Evolutionary conservation across 2,888 invertebrate species (phyloP).

Genomic region (Temnothorax rugatulus): DNA sequence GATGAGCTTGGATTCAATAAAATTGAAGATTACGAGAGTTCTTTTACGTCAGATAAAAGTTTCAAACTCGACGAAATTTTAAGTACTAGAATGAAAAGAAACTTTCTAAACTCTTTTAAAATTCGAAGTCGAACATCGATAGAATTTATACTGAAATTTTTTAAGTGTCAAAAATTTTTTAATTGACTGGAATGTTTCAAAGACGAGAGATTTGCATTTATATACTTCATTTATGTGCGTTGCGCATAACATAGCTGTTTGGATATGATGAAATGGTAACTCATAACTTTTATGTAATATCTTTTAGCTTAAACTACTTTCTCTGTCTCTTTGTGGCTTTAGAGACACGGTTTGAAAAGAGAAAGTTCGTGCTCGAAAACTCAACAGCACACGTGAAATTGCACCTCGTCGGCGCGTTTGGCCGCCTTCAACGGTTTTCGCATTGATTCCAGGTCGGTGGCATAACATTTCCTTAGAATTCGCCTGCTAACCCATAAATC

Average conservation of each 20-base stretch:
- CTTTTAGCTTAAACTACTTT: background rate
- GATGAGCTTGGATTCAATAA: background rate
- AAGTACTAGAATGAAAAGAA: background rate
- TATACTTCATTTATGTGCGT: background rate
- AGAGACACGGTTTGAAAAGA: background rate
- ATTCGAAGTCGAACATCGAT: background rate
- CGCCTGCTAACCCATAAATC: conserved; percentile 81
- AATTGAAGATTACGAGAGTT: background rate
- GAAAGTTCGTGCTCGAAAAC: background rate
- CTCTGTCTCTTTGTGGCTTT: background rate
- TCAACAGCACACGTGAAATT: conserved; percentile 14
- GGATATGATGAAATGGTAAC: background rate
- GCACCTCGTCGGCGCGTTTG: conserved; percentile 49
- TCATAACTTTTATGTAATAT: conserved; percentile 7
- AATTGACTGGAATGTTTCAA: background rate
- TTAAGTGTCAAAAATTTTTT: background rate
- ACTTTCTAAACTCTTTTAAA: background rate
- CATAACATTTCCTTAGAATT: conserved; percentile 84
- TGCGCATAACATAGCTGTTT: background rate
- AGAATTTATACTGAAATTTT: background rate
- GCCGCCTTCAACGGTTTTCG: conserved; percentile 80
- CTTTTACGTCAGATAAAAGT: background rate
- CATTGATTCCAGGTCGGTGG: conserved; percentile 82
- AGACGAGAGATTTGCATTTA: background rate
- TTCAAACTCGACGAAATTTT: background rate